phyloP scores from a whole-genome alignment of 2,113 vertebrate genomes.

The Myocastor coypus region DNA sequence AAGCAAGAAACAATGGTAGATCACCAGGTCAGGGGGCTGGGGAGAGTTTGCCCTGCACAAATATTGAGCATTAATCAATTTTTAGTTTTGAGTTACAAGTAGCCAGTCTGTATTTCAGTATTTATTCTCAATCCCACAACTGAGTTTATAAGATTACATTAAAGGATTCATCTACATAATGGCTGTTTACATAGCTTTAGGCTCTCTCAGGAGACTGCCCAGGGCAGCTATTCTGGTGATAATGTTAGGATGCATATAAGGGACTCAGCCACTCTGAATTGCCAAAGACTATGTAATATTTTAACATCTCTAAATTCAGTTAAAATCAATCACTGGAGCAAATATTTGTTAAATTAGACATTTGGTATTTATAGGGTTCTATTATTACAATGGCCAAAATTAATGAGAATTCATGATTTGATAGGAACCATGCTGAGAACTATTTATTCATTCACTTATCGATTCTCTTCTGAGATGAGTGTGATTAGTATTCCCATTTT shows the following conservation, averaged over 20 bases:
- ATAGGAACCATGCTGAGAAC: background rate
- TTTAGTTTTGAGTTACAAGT: background rate
- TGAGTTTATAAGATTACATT: background rate
- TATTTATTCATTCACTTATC: background rate
- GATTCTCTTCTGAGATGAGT: background rate
- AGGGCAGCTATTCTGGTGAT: background rate
- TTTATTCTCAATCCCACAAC: background rate
- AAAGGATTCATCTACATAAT: background rate
- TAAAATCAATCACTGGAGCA: background rate
- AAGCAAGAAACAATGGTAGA: slow-evolving; percentile 39
- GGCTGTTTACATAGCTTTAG: background rate
- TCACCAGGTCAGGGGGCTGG: background rate
- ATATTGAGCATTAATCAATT: background rate
- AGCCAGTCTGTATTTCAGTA: slow-evolving; percentile 22
- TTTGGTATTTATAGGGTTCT: background rate
- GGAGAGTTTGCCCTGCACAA: background rate
- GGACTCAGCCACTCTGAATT: background rate
- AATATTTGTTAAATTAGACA: background rate
- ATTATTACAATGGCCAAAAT: slow-evolving; percentile 15
- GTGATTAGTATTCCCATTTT: background rate
- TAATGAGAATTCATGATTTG: background rate
- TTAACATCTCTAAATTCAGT: slow-evolving; percentile 30
- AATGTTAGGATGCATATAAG: background rate
- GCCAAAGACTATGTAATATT: background rate
- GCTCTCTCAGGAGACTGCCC: background rate